phyloP scores from a whole-genome alignment of 2,888 invertebrate species.

The Scrobipalpa atriplicella region DNA sequence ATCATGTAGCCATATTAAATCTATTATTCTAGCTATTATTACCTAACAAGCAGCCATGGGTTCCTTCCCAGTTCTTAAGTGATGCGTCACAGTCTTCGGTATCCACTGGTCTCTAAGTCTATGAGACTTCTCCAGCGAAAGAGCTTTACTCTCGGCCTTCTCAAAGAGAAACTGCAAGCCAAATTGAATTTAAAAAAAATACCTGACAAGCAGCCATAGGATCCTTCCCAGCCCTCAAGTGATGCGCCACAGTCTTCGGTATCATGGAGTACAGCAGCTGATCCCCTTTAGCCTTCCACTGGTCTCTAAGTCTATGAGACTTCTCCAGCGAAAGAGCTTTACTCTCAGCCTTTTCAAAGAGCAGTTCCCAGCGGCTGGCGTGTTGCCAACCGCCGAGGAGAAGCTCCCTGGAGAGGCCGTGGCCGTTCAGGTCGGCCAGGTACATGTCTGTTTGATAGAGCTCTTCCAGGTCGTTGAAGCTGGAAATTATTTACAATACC shows the following conservation, averaged over 20 bases:
- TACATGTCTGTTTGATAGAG: slow-evolving; percentile 90
- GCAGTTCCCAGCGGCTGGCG: slow-evolving; percentile 89
- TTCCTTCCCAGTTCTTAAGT: too few species aligned
- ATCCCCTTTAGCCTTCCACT: slow-evolving; percentile 93
- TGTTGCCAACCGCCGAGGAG: slow-evolving; percentile 94
- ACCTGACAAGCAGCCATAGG: slow-evolving; percentile 92
- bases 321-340: slow-evolving; percentile 90
- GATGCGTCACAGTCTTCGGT: too few species aligned
- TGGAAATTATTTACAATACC: too few species aligned
- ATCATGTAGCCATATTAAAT: too few species aligned
- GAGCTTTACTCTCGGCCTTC: too few species aligned
- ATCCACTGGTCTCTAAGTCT: too few species aligned
- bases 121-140: too few species aligned
- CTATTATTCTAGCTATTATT: too few species aligned
- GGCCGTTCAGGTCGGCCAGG: slow-evolving; percentile 92
- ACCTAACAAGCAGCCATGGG: too few species aligned
- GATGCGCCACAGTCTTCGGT: slow-evolving; percentile 92
- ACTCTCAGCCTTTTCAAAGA: slow-evolving; percentile 92
- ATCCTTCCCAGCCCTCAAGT: slow-evolving; percentile 88
- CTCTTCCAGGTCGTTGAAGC: slow-evolving; percentile 93
- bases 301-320: slow-evolving; percentile 89
- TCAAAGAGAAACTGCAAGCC: background rate
- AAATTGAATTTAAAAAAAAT: slow-evolving; percentile 1
- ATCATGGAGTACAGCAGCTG: slow-evolving; percentile 96
- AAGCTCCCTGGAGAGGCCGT: slow-evolving; percentile 92